Base-by-base conservation (phyloP, 2,113 vertebrate species). In the Ardeotis arabs region DNA sequence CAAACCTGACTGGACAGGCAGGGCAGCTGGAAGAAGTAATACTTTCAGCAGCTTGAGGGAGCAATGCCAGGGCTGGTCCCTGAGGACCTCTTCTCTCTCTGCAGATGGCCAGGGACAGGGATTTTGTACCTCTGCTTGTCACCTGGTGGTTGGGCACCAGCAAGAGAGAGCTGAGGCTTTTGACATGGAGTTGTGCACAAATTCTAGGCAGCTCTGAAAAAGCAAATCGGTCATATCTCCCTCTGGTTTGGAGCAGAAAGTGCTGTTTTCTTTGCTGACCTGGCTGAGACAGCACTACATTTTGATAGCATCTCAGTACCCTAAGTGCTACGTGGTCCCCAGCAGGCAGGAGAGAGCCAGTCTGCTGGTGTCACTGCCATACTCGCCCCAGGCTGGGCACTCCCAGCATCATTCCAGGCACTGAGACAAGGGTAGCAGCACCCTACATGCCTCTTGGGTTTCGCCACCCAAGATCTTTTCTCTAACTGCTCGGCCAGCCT, bases 91-190 rank as follows among this genome's bases (percentile, higher is more conserved):
- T 82, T 63, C 70, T 63, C 58, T 50, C 52, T 75, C 69, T 64
- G 66, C 84, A 95, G 74, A 84, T 18, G 66, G 62, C 74, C 6
- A 12, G 56, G 84, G 73, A 92, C n/a, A 59, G 37, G 47, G 86
- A 91, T 81, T 95, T 81, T 78, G 20, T 59, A 80, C 56, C 27
- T 75, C 89, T 95, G 60, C 73, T 59, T 91, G 75, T 94, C 94
- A 95, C 45, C 67, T 79, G 80, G 16, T 84, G 49, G 18, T 79
- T 7, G 41, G 77, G 44, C 33, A 93, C 7, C 3, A 3, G 35
- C 44, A 52, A 39, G 19, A 89, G 21, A 16, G 15, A 74, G 35
- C 2, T 0, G 2, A 77, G 27, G 20, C 39, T 78, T 56, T 76
- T 27, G 23, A 67, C 78, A 56, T 2, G 5, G 35, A 80, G 72